Percentiles rank a stretch among this genome's conserved stretches.
Evolutionary conservation across 2,797 vertebrate species (phyloP).

Genomic region (Anisognathus igniventris): DNA sequence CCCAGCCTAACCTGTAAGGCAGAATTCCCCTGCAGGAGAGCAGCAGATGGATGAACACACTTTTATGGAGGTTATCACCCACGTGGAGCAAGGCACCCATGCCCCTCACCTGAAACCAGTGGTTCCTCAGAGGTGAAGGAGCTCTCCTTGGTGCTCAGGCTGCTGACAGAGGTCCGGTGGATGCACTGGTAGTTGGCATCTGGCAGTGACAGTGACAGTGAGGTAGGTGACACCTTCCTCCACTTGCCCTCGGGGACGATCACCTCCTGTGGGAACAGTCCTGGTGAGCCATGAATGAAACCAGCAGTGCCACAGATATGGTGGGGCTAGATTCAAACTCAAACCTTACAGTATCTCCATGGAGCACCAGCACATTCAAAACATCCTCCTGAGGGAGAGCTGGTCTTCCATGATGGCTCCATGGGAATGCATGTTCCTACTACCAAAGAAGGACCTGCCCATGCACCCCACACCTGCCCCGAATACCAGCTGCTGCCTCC

Average conservation of each 20-base stretch:
- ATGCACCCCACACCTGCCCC: fast-evolving
- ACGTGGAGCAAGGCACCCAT: fast-evolving
- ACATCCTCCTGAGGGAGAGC: background rate
- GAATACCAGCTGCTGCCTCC: background rate
- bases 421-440: background rate
- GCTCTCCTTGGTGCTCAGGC: slow-evolving; percentile 79
- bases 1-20: background rate
- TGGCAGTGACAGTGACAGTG: slow-evolving; percentile 84
- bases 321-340: background rate
- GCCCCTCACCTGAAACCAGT: slow-evolving; percentile 71
- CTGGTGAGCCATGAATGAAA: background rate
- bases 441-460: background rate
- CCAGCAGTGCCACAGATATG: fast-evolving
- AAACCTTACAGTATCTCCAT: background rate
- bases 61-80: background rate
- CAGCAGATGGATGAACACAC: fast-evolving
- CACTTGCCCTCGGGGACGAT: slow-evolving; percentile 88
- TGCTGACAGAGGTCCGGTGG: slow-evolving; percentile 80
- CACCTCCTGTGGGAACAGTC: slow-evolving; percentile 73
- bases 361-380: background rate
- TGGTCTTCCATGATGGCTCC: background rate
- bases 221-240: slow-evolving; percentile 85
- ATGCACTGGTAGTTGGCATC: slow-evolving; percentile 75
- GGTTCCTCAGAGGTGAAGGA: slow-evolving; percentile 80
- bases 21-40: fast-evolving